A percentile compares a stretch with the other conserved stretches of the same genome.
Conservation (phyloP, 2,797 vertebrate genomes). For the Tolypeutes matacus region DNA sequence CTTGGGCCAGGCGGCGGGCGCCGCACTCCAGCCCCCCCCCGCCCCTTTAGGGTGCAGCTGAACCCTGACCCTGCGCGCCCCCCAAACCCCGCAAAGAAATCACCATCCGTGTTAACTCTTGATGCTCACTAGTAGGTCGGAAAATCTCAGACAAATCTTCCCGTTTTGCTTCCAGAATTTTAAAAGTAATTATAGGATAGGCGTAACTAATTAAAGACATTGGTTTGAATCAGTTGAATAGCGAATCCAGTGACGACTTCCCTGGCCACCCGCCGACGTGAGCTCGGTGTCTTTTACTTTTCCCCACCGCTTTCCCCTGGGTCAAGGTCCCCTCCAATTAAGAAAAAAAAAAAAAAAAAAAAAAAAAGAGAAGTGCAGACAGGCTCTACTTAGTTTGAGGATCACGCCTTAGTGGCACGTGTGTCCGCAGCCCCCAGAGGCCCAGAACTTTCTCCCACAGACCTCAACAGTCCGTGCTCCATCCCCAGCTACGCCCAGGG, state of each 20-base stretch:
- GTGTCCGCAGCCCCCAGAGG: background rate
- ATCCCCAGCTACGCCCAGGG: background rate
- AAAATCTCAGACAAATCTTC: background rate
- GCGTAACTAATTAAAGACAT: background rate
- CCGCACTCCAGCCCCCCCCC: fast-evolving
- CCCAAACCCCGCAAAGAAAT: background rate
- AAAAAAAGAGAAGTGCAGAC: too few relatives aligned
- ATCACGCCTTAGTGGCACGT: background rate
- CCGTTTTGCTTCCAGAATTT: background rate
- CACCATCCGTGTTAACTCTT: fast-evolving
- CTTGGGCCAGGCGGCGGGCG: fast-evolving
- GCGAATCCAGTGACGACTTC: background rate
- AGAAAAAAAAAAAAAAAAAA: too few relatives aligned
- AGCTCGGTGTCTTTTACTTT: background rate
- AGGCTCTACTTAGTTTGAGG: background rate
- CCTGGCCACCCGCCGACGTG: fast-evolving
- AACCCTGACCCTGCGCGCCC: fast-evolving
- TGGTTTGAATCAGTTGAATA: background rate
- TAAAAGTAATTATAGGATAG: background rate
- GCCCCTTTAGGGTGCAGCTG: background rate
- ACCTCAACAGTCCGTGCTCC: fast-evolving
- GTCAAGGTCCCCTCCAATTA: background rate
- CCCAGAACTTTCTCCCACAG: background rate
- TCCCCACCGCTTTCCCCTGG: background rate
- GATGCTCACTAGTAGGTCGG: background rate